Base-by-base conservation (phyloP, 2,113 vertebrate genomes). In the Psephotus haematonotus region DNA sequence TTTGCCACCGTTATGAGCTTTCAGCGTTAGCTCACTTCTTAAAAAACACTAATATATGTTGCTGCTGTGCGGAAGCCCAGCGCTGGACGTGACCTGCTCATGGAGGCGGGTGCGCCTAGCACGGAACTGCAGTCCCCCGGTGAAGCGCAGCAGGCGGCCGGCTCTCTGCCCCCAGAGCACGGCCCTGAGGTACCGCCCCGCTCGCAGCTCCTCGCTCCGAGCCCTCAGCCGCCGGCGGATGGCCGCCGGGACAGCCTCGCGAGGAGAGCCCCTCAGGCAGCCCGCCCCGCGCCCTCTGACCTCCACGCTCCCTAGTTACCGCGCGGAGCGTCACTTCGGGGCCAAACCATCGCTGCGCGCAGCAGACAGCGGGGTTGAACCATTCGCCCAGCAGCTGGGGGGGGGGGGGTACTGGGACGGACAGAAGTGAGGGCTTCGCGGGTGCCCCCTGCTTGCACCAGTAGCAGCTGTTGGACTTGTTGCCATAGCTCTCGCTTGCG, bases 261-360 rank as follows among this genome's bases (percentile, higher is more conserved):
- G 7, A 37, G 37, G 37, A 37, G 37, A 8, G 7, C 17, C 23
- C 35, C 25, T 18, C 53, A 9, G 5, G 0, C 5, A 5, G 17
- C 49, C 43, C 31, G 1, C 4, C 63, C 5, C 33, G 31, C 37
- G 50, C 71, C 87, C 84, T 79, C 90, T 97, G 91, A 95, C 97
- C 95, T 1, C 67, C 18, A 13, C 84, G 97, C 91, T 31, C 96
- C 98, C 95, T 88, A 91, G 98, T 96, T 96, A 99, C 98, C 16
- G 50, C 39, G 60, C 86, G 3, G 18, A 79, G 98, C 98, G 98
- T 98, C 98, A 98, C 69, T 55, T 11, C 11, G 41, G 93, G 97
- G 96, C 93, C 50, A 31, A 33, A 94, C 96, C 94, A 90, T 31
- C 1, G 72, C 60, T 3, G 59, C 41, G 35, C 9, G 7, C 3